These are phyloP conservation scores for Euthynnus affinis DNA, from an alignment of 2,797 vertebrate genomes.

Conservation along the genomic window DNA sequence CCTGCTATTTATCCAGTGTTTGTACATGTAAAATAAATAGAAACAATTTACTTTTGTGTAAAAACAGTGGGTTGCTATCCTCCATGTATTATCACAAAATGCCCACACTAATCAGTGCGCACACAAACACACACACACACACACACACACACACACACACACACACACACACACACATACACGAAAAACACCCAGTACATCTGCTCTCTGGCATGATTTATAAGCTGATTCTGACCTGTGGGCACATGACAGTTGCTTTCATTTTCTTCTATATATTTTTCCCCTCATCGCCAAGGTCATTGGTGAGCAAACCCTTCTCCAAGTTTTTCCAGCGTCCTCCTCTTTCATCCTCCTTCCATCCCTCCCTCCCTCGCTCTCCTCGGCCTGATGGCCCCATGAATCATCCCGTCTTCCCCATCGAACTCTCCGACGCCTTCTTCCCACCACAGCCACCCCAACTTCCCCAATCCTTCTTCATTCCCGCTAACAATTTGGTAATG, in stretches of 20 bases:
- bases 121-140: slow-evolving; percentile 17
- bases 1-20: background rate
- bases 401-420: slow-evolving; percentile 98
- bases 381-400: slow-evolving; percentile 94
- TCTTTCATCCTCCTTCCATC: slow-evolving; percentile 85
- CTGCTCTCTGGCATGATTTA: slow-evolving; percentile 88
- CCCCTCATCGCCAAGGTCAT: slow-evolving; percentile 92
- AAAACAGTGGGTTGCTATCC: background rate
- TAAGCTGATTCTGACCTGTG: slow-evolving; percentile 89
- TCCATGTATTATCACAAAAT: slow-evolving; percentile 9
- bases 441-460: slow-evolving; percentile 92
- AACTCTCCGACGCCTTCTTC: slow-evolving; percentile 93
- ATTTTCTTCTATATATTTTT: slow-evolving; percentile 90
- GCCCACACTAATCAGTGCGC: slow-evolving; percentile 4
- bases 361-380: slow-evolving; percentile 87
- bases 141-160: background rate
- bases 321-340: slow-evolving; percentile 86
- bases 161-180: too few species aligned
- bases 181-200: background rate
- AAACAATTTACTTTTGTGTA: background rate
- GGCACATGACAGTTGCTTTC: slow-evolving; percentile 94
- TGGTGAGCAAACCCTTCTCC: slow-evolving; percentile 86
- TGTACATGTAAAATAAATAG: background rate
- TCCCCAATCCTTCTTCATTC: slow-evolving; percentile 99
- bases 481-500: slow-evolving; percentile 99